Conservation (phyloP, 2,888 invertebrate species). For the Apodemia duryi region DNA sequence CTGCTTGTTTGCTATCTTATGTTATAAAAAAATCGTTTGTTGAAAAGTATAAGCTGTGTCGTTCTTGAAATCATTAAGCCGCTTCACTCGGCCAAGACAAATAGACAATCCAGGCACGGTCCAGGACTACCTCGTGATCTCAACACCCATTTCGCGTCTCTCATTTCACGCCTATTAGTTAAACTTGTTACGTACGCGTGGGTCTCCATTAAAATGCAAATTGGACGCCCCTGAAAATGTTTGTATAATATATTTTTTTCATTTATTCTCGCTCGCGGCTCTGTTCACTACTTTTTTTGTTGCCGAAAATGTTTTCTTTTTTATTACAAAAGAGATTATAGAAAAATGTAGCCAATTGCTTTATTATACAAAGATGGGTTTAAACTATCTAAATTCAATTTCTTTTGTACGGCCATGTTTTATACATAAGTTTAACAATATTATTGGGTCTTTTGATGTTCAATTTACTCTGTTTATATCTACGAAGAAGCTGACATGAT, state of each 20-base stretch:
- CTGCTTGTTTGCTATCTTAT: no score
- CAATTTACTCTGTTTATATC: no score
- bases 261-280: constrained; percentile 47
- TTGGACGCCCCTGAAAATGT: constrained; percentile 68
- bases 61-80: neutral
- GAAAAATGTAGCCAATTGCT: constrained; percentile 1
- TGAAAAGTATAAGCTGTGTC: no score
- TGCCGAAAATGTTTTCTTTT: constrained; percentile 1
- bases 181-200: constrained; percentile 75
- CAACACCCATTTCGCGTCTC: constrained; percentile 41
- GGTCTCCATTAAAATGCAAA: constrained; percentile 78
- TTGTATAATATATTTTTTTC: constrained; percentile 59
- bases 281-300: constrained; percentile 29
- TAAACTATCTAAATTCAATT: neutral
- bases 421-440: no score
- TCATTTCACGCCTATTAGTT: constrained; percentile 75
- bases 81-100: constrained; percentile 22
- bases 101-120: constrained; percentile 19
- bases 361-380: neutral
- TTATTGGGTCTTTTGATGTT: no score
- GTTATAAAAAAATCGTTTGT: no score
- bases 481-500: no score
- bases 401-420: neutral
- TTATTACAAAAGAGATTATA: constrained; percentile 8
- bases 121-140: constrained; percentile 24